phyloP scores from a whole-genome alignment of 2,113 vertebrate genomes.

The Pundamilia nyererei region DNA sequence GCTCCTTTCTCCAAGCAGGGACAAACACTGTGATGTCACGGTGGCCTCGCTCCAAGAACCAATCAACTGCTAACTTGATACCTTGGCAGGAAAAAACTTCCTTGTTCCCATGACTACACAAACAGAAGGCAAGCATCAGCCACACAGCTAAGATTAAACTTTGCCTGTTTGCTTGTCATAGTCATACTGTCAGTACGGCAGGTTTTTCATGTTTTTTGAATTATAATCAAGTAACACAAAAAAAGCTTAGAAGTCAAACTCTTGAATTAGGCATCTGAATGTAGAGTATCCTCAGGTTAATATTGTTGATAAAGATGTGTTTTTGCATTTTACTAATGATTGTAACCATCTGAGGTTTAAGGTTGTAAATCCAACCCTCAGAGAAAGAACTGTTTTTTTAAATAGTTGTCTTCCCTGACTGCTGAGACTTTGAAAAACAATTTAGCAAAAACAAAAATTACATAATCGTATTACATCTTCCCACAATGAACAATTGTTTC shows the following conservation, averaged over 20 bases:
- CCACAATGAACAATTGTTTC: background rate
- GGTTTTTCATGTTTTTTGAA: background rate
- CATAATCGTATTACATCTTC: background rate
- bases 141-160: background rate
- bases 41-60: conserved; percentile 95
- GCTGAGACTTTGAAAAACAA: background rate
- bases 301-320: background rate
- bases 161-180: background rate
- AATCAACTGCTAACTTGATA: conserved; percentile 94
- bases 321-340: background rate
- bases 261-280: background rate
- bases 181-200: background rate
- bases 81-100: conserved; percentile 98
- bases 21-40: conserved; percentile 95
- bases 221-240: background rate
- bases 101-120: conserved; percentile 95
- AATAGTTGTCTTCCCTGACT: background rate
- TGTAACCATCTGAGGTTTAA: background rate
- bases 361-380: background rate
- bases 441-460: background rate
- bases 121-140: background rate
- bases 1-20: conserved; percentile 96
- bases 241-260: background rate
- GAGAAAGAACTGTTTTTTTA: background rate
- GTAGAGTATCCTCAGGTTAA: background rate